phyloP scores from a whole-genome alignment of 2,113 vertebrate genomes.

The Pungitius pungitius region DNA sequence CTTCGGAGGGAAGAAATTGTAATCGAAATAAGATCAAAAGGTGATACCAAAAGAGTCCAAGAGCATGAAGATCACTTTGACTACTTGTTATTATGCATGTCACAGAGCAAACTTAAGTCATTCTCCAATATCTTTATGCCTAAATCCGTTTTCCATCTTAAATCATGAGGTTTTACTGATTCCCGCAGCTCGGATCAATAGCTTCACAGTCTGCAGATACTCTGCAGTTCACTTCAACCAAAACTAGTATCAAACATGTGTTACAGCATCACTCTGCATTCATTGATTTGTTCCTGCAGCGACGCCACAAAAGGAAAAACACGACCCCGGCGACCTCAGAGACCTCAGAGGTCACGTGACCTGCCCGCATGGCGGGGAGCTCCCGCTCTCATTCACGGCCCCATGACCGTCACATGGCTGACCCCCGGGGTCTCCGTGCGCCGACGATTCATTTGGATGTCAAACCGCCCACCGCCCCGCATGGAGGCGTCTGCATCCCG shows the following conservation, averaged over 20 bases:
- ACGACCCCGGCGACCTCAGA: constrained; percentile 39
- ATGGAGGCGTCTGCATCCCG: too few relatives aligned
- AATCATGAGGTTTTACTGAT: constrained; percentile 26
- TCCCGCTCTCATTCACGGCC: constrained; percentile 56
- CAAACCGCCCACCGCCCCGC: too few relatives aligned
- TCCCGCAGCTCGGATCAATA: constrained; percentile 31
- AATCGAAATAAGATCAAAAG: constrained; percentile 4
- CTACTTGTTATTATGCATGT: constrained; percentile 19
- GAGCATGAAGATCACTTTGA: constrained; percentile 9
- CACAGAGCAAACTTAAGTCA: background rate
- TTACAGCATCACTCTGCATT: constrained; percentile 34
- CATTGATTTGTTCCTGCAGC: constrained; percentile 39
- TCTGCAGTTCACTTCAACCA: constrained; percentile 36
- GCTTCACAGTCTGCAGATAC: constrained; percentile 30
- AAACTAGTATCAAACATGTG: constrained; percentile 9
- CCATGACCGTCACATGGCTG: constrained; percentile 65
- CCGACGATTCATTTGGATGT: too few relatives aligned
- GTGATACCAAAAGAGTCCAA: constrained; percentile 4
- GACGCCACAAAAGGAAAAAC: constrained; percentile 30
- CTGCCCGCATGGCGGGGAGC: constrained; percentile 58
- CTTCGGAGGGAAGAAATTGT: constrained; percentile 27
- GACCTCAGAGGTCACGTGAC: constrained; percentile 59
- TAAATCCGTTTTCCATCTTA: background rate
- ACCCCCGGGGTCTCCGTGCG: too few relatives aligned
- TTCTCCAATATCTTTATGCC: background rate